Evolutionary conservation across 1,140 invertebrate species (phyloP), one percentile per base, ranked within the genome.

Genomic region (Drosophila eugracilis): DNA sequence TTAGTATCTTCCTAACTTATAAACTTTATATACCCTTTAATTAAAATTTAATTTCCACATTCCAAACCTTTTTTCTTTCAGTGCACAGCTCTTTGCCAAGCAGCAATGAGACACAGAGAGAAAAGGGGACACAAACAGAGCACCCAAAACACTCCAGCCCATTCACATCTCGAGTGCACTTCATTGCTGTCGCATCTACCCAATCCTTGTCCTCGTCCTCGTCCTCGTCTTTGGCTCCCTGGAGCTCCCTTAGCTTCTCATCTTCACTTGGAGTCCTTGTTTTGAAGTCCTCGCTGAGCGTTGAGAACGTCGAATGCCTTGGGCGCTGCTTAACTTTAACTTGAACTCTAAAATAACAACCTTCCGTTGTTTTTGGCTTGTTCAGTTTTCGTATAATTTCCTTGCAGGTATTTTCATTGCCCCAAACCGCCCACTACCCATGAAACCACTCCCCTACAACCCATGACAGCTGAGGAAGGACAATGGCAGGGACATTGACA

Each of bases 271-370:
- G 36, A 36, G 30, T 36, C 57, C 45, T 50, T 55, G 55, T 36
- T 54, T 32, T 48, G 48, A 15, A 47, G 63, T 63, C 71, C 70
- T 65, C 48, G 32, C 54, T 62, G 47, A 47, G 28, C 53, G 58
- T 21, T 62, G 47, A 21, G 55, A 63, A 65, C 62, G 73, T 60
- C 65, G 69, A 73, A 53, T 21, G 69, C 81, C 65, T 57, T 60
- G 49, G 78, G 81, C 83, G 65, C 83, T 88, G 78, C 81, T 86
- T 86, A 86, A 86, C 81, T 86, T 86, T 86, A 86, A 86, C 81
- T 86, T 86, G 83, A 86, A 86, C 83, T 86, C 81, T 86, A 86
- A 88, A 88, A 86, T 88, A 86, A 88, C 81, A 86, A 65, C 39
- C 74, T 77, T 74, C 52, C 62, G 60, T 76, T 76, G 73, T 86